Percentiles rank a stretch among this genome's conserved stretches.
Conservation (phyloP, 2,797 vertebrate genomes). For the Mionectes olivaceus region DNA sequence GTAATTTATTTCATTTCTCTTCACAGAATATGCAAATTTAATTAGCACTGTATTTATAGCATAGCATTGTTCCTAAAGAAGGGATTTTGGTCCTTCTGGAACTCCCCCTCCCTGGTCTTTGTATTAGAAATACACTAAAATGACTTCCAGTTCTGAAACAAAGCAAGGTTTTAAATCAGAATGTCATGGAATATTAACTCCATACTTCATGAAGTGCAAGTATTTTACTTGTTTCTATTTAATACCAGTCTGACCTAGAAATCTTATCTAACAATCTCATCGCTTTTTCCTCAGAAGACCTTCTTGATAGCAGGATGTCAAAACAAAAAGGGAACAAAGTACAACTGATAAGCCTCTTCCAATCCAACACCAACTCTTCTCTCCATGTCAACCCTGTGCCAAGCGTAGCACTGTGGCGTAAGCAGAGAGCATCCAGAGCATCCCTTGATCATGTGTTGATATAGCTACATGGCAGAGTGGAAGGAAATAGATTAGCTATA, state of each 20-base stretch:
- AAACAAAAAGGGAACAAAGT: neutral
- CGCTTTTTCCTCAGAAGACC: neutral
- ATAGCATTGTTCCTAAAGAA: neutral
- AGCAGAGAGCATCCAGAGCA: neutral
- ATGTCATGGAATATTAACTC: neutral
- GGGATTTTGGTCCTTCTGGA: neutral
- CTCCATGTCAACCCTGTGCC: neutral
- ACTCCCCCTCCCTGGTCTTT: neutral
- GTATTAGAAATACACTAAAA: slow-evolving; percentile 11
- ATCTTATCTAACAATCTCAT: neutral
- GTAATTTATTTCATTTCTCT: slow-evolving; percentile 6
- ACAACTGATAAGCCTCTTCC: neutral
- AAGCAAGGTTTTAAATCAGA: slow-evolving; percentile 21
- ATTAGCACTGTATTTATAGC: slow-evolving; percentile 4
- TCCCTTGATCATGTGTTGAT: neutral
- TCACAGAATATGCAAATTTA: slow-evolving; percentile 37
- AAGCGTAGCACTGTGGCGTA: neutral
- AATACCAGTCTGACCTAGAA: neutral
- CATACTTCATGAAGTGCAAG: neutral
- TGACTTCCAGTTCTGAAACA: neutral
- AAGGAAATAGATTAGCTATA: neutral
- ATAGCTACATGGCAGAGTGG: neutral
- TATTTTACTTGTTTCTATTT: slow-evolving; percentile 15
- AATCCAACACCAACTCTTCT: neutral
- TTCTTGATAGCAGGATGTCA: neutral